Conservation (phyloP, 1,140 invertebrate genomes). For the Thereuonema tuberculata region DNA sequence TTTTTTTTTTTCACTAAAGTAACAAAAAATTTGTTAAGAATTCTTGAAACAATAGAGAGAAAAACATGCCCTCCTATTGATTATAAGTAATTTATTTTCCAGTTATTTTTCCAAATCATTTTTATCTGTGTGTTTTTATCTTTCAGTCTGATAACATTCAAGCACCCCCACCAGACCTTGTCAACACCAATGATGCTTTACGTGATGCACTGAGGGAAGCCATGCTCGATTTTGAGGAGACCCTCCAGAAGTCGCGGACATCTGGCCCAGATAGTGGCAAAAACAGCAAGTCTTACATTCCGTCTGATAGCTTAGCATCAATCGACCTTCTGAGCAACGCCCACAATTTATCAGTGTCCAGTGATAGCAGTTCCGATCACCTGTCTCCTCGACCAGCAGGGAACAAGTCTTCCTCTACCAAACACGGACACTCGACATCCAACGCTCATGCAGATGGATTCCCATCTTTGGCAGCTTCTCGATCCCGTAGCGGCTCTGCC, state of each 20-base stretch:
- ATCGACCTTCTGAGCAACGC: slow-evolving; percentile 3
- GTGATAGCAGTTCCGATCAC: background rate
- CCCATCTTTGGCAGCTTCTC: background rate
- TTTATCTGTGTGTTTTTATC: too few relatives aligned
- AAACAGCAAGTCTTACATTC: background rate
- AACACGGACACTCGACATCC: background rate
- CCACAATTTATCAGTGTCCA: background rate
- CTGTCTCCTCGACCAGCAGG: background rate
- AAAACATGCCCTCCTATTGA: too few relatives aligned
- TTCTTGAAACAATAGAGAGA: too few relatives aligned
- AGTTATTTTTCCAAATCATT: too few relatives aligned
- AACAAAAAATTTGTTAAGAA: too few relatives aligned
- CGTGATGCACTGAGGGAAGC: slow-evolving; percentile 41
- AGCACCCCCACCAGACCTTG: slow-evolving; percentile 20
- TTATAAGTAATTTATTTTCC: too few relatives aligned
- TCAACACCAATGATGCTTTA: slow-evolving; percentile 1
- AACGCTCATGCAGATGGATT: background rate
- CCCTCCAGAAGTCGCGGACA: slow-evolving; percentile 32
- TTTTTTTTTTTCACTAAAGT: too few relatives aligned
- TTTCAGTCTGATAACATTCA: background rate
- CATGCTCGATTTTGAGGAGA: slow-evolving; percentile 57
- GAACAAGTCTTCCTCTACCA: background rate
- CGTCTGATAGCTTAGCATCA: background rate
- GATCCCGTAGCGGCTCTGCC: slow-evolving; percentile 15
- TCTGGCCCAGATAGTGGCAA: slow-evolving; percentile 3